A percentile compares a stretch with the other conserved stretches of the same genome.
phyloP scores from a whole-genome alignment of 2,113 vertebrate genomes.

The Tringa solitaria region DNA sequence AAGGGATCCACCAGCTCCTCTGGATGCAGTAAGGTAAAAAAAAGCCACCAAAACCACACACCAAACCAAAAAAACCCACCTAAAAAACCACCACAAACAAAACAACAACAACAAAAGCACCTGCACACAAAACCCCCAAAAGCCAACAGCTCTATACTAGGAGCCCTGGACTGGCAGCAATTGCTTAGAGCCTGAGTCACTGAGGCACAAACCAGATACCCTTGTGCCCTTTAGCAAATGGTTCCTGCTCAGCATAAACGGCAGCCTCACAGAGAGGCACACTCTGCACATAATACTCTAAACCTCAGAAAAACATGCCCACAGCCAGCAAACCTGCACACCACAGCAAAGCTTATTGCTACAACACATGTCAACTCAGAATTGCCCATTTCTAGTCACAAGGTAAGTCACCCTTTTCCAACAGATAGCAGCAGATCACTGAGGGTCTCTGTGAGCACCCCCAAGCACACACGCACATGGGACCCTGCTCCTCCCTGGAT shows the following conservation, averaged over 20 bases:
- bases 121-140: accelerated
- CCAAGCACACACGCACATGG: not conserved
- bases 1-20: not conserved
- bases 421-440: not conserved
- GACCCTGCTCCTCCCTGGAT: not conserved
- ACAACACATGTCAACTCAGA: not conserved
- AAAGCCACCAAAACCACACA: not conserved
- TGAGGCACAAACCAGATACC: not conserved
- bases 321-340: not conserved
- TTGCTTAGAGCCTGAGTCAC: not conserved
- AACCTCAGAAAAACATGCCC: not conserved
- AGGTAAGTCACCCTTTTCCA: not conserved
- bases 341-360: not conserved
- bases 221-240: not conserved
- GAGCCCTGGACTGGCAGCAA: not conserved
- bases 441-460: not conserved
- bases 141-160: not conserved
- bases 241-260: not conserved
- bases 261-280: not conserved
- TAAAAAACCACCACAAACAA: too few relatives aligned
- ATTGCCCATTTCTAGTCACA: not conserved
- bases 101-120: not conserved
- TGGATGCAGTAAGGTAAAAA: not conserved
- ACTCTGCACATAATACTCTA: too few relatives aligned
- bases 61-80: too few relatives aligned